Evolutionary conservation across 2,888 invertebrate species (phyloP).

Genomic region (Leptinotarsa peninsularis): DNA sequence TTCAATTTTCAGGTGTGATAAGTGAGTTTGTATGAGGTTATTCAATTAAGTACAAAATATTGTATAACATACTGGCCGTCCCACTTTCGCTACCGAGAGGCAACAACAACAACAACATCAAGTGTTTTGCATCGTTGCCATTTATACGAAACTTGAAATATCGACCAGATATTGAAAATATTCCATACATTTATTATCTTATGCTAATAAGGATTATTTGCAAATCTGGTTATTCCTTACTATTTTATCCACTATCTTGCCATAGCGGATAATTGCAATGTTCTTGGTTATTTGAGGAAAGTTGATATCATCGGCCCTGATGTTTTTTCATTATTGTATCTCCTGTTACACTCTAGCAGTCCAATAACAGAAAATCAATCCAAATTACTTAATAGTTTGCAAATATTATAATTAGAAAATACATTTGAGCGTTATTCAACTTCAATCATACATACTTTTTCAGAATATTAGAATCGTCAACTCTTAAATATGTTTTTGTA

Average conservation of each 20-base stretch:
- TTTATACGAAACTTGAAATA: conserved; percentile 32
- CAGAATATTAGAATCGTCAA: no score
- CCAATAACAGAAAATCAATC: no score
- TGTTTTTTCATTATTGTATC: no score
- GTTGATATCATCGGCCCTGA: no score
- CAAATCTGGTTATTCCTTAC: background rate
- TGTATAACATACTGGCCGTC: conserved; percentile 53
- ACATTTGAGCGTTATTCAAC: no score
- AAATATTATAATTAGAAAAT: no score
- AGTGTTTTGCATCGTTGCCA: conserved; percentile 35
- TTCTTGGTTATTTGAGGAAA: no score
- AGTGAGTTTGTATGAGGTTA: conserved; percentile 44
- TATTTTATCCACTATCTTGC: background rate
- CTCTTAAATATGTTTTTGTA: no score
- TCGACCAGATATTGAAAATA: conserved; percentile 17
- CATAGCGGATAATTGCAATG: no score
- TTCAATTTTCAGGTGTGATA: conserved; percentile 43
- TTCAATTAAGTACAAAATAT: conserved; percentile 52
- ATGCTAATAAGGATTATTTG: background rate
- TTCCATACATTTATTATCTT: background rate
- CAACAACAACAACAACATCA: conserved; percentile 38
- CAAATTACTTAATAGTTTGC: no score
- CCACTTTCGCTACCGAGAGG: conserved; percentile 53
- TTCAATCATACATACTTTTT: no score
- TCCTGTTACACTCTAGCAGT: no score